These are phyloP conservation scores for Andrena bicolor DNA, from an alignment of 2,888 invertebrate species.

Conservation along the genomic window DNA sequence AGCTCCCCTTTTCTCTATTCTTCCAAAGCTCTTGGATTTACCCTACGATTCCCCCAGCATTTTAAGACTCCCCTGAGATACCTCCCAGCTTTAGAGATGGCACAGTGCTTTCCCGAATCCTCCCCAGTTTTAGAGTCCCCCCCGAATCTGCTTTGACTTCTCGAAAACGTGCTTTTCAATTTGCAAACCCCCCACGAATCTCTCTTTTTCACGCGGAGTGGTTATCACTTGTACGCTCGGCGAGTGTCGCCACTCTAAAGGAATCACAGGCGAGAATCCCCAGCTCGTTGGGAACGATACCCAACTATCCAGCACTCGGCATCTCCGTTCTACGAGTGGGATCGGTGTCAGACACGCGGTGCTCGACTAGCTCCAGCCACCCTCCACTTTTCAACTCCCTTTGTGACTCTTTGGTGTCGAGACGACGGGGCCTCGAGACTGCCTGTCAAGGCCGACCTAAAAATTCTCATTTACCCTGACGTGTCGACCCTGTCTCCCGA, in stretches of 20 bases:
- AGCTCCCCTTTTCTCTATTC: no score
- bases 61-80: no score
- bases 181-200: no score
- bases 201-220: neutral
- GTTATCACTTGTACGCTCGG: neutral
- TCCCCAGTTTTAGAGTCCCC: no score
- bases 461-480: conserved; percentile 23
- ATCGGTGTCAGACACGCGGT: conserved; percentile 51
- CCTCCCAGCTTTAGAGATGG: no score
- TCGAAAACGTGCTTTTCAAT: no score
- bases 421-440: conserved; percentile 28
- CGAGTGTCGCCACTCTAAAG: neutral
- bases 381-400: conserved; percentile 44
- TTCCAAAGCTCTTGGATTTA: no score
- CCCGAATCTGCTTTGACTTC: no score
- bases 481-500: neutral
- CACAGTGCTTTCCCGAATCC: no score
- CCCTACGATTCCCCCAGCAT: no score
- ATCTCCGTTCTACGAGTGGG: conserved; percentile 44
- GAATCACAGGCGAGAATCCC: neutral
- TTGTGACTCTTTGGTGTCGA: conserved; percentile 25
- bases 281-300: conserved; percentile 17
- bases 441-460: conserved; percentile 29
- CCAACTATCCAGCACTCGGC: conserved; percentile 28
- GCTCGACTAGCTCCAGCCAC: conserved; percentile 22